These are phyloP conservation scores for Drosophila pseudotalamancana DNA, from an alignment of 2,888 invertebrate species.

Conservation along the genomic window DNA sequence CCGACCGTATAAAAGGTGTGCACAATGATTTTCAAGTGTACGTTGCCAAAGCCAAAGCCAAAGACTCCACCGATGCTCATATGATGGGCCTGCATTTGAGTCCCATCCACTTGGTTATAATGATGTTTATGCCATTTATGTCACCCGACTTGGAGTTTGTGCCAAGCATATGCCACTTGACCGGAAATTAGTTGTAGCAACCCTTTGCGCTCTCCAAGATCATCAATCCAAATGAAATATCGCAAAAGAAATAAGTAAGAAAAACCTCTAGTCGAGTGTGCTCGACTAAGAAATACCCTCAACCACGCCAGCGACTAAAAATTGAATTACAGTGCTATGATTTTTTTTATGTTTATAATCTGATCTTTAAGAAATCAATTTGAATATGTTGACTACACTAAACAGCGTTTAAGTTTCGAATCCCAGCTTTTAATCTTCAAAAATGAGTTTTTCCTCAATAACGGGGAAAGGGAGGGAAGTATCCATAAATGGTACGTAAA, in stretches of 20 bases:
- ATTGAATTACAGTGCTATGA: too few relatives aligned
- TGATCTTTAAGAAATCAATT: too few relatives aligned
- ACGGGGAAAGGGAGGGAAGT: too few relatives aligned
- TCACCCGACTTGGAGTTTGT: conserved; percentile 20
- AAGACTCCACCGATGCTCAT: conserved; percentile 33
- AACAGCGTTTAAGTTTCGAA: too few relatives aligned
- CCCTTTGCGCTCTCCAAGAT: conserved; percentile 8
- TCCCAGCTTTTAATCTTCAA: too few relatives aligned
- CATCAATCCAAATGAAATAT: not conserved
- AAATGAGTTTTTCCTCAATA: too few relatives aligned
- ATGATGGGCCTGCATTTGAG: conserved; percentile 23
- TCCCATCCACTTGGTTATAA: conserved; percentile 9
- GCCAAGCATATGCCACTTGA: conserved; percentile 22
- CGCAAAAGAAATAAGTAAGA: not conserved
- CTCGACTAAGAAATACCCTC: too few relatives aligned
- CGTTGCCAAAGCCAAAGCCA: conserved; percentile 13
- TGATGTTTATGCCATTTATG: conserved; percentile 31
- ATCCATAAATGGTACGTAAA: too few relatives aligned
- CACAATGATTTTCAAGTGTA: conserved; percentile 73
- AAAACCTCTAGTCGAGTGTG: too few relatives aligned
- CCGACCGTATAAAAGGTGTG: conserved; percentile 81
- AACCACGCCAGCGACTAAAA: too few relatives aligned
- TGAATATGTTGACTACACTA: too few relatives aligned
- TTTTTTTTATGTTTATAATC: too few relatives aligned
- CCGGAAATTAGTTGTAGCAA: conserved; percentile 39